These are phyloP conservation scores for Pantelozetes paolii DNA, from an alignment of 2,888 invertebrate genomes.

Conservation along the genomic window DNA sequence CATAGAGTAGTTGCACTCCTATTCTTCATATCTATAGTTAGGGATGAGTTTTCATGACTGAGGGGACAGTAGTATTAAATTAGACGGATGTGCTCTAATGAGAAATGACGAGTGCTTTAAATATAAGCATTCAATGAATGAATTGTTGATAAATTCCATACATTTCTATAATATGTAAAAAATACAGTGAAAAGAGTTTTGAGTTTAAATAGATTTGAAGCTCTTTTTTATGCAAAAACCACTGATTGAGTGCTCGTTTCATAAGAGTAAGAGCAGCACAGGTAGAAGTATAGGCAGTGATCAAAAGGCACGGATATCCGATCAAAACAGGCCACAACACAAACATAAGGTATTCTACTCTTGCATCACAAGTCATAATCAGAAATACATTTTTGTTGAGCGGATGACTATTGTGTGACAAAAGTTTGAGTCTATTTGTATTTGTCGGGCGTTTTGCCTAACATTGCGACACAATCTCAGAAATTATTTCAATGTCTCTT, in stretches of 20 bases:
- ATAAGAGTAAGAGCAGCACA: slow-evolving; percentile 29
- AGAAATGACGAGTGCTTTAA: slow-evolving; percentile 33
- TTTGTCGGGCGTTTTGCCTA: slow-evolving; percentile 30
- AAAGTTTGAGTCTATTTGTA: slow-evolving; percentile 27
- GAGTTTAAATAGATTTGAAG: slow-evolving; percentile 7
- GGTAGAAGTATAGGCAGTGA: background rate
- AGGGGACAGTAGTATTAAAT: slow-evolving; percentile 33
- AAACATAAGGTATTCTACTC: slow-evolving; percentile 26
- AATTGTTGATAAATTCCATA: slow-evolving; percentile 19
- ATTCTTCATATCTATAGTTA: slow-evolving; percentile 14
- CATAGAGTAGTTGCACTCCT: too few species aligned
- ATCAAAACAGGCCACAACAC: slow-evolving; percentile 34
- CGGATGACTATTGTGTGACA: slow-evolving; percentile 38
- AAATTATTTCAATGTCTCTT: slow-evolving; percentile 29
- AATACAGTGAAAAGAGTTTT: slow-evolving; percentile 28
- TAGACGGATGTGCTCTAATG: slow-evolving; percentile 35
- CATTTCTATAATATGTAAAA: slow-evolving; percentile 16
- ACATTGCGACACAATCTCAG: background rate
- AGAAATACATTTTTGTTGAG: slow-evolving; percentile 32
- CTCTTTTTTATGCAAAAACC: slow-evolving; percentile 19
- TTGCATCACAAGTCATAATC: slow-evolving; percentile 37
- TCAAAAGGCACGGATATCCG: slow-evolving; percentile 37
- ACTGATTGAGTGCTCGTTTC: background rate
- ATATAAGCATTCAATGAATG: slow-evolving; percentile 33
- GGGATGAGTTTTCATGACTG: slow-evolving; percentile 1